Conservation (phyloP, 2,113 vertebrate species). For the Pelodiscus sinensis region DNA sequence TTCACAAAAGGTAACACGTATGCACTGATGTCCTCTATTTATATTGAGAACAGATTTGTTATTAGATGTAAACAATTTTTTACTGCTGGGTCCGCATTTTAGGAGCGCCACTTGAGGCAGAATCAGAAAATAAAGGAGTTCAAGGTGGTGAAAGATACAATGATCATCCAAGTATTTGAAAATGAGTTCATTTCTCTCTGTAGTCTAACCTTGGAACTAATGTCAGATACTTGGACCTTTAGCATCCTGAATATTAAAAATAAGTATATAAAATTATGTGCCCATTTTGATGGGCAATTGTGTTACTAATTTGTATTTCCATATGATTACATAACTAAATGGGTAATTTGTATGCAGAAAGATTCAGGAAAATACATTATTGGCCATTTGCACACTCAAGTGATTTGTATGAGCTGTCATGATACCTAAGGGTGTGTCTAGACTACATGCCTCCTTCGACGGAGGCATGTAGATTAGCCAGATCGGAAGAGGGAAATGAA, state of each 20-base stretch:
- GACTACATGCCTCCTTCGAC: too few species aligned
- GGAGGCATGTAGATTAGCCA: too few species aligned
- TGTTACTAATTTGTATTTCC: not conserved
- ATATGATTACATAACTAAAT: not conserved
- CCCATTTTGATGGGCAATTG: not conserved
- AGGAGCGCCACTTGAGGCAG: not conserved
- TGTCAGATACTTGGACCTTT: not conserved
- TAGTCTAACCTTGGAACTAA: not conserved
- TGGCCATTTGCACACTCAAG: not conserved
- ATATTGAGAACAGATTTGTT: not conserved
- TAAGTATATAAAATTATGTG: not conserved
- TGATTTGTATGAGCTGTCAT: not conserved
- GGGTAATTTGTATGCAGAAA: not conserved
- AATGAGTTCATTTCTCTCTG: not conserved
- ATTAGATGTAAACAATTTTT: too few species aligned
- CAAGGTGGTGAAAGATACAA: not conserved
- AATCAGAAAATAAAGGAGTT: not conserved
- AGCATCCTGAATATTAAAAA: not conserved
- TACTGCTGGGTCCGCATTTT: not conserved
- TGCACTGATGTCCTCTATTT: constrained; percentile 16
- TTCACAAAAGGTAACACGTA: not conserved
- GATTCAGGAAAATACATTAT: not conserved
- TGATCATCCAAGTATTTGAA: not conserved
- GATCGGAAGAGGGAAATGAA: too few species aligned
- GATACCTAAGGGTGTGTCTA: not conserved